Conservation (phyloP, 2,797 vertebrate species). For the Emydoidea blandingii region DNA sequence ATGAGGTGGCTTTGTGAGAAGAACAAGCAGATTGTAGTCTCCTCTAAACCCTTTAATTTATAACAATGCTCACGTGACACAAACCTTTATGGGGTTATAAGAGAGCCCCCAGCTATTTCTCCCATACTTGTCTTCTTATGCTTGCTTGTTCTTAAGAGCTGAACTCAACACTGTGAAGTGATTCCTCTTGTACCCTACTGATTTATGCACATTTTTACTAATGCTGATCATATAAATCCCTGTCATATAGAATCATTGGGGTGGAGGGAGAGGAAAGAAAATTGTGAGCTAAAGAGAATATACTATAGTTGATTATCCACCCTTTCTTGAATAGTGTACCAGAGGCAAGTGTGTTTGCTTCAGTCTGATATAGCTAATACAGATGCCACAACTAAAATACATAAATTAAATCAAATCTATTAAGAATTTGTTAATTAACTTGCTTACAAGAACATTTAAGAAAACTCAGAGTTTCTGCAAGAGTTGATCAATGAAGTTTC, state of each 20-base stretch:
- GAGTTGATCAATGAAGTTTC: constrained; percentile 21
- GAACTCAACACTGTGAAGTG: neutral
- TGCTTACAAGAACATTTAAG: constrained; percentile 33
- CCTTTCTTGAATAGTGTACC: neutral
- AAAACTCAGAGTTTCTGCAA: constrained; percentile 13
- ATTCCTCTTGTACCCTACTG: neutral
- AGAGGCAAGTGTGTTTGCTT: neutral
- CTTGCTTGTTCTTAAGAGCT: neutral
- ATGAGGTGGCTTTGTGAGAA: neutral
- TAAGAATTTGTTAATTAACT: constrained; percentile 25
- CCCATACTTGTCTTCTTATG: neutral
- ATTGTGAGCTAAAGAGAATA: neutral
- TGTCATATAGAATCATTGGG: neutral
- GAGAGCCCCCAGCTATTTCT: constrained; percentile 29
- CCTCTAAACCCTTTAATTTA: constrained; percentile 32
- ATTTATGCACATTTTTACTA: neutral
- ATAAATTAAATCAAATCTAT: neutral
- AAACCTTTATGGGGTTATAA: constrained; percentile 17
- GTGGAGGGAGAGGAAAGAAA: neutral
- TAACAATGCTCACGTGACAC: neutral
- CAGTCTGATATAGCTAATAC: neutral
- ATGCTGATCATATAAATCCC: constrained; percentile 25
- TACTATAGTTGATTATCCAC: neutral
- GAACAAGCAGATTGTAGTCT: neutral
- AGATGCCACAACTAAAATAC: neutral